Percentiles rank a stretch among this genome's conserved stretches.
These are phyloP conservation scores for Strix aluco DNA, from an alignment of 2,113 vertebrate genomes.

Conservation along the genomic window DNA sequence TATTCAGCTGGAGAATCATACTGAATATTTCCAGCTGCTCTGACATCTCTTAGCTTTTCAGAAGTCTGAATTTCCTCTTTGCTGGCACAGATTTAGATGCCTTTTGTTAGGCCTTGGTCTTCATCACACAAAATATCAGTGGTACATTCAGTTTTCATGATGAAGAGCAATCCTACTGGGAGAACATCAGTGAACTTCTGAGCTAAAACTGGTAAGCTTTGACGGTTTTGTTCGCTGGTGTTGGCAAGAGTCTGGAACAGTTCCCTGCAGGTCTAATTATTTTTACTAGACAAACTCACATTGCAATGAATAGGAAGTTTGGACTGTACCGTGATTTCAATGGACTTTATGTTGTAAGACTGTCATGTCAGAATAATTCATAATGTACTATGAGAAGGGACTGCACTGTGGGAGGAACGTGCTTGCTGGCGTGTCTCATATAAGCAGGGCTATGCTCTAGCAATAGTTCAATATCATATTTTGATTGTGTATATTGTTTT, in stretches of 20 bases:
- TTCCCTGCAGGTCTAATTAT: conserved; percentile 71
- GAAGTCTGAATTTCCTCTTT: conserved; percentile 18
- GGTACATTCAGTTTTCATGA: conserved; percentile 35
- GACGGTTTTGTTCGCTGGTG: conserved; percentile 46
- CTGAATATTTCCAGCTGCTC: conserved; percentile 45
- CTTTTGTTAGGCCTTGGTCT: conserved; percentile 45
- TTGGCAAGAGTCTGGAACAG: conserved; percentile 44
- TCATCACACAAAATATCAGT: conserved; percentile 22
- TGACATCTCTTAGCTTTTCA: conserved; percentile 28
- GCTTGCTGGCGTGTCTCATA: neutral
- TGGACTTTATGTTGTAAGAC: neutral
- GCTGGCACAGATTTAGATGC: conserved; percentile 5
- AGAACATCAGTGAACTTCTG: conserved; percentile 38
- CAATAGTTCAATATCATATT: neutral
- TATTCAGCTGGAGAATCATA: conserved; percentile 15
- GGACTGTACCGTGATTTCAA: neutral
- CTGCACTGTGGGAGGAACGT: neutral
- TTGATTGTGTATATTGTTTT: conserved; percentile 16
- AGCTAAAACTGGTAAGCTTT: conserved; percentile 63
- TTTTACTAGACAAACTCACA: conserved; percentile 47
- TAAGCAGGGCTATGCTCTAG: neutral
- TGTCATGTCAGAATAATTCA: neutral
- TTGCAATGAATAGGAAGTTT: conserved; percentile 30
- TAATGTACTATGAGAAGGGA: neutral
- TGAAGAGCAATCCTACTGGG: conserved; percentile 24